Base-by-base conservation (phyloP, 2,797 vertebrate genomes). In the Cichlasoma orientale region DNA sequence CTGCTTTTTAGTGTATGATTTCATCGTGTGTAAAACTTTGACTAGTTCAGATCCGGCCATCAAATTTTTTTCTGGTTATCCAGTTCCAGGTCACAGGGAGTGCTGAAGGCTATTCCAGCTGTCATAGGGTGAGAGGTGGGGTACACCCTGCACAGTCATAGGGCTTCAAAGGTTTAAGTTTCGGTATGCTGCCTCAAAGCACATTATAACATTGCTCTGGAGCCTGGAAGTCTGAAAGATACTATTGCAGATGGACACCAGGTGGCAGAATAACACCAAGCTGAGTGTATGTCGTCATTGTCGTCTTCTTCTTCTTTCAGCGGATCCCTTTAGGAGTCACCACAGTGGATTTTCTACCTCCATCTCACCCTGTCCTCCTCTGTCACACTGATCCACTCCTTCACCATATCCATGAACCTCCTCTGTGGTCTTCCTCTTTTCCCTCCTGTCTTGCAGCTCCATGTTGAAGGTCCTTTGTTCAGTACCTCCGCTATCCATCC, bases 261-360 rank as follows among this genome's bases (percentile, higher is more conserved):
- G 92, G 63, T 77, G 90, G 91, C 84, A 85, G 84, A 74, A 74
- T 73, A 18, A 16, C 66, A 55, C 16, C 12, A 70, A 12, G 1
- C 68, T 53, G 27, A 57, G n/a, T n/a, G 0, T 53, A 4, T 0
- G 38, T 18, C 21, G 13, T 16, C 4, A 2, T 5, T 2, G 12
- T 4, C 36, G 10, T 11, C 13, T 14, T 14, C 41, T 14, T 14
- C 41, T 44, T 44, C 14, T 16, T 44, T 44, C 5, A 2, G 14
- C 41, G 16, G 41, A 14, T 44, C 14, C 41, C 14, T 44, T 13
- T 44, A 44, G 41, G 12, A 14, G 23, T 41, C 36, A 41, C n/a
- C 0, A 1, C 23, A 9, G n/a, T 23, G 36, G 13, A 61, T 41
- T 61, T 36, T 61, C 36, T 41, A 36, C 4, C 58, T 61, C 36